phyloP scores from a whole-genome alignment of 2,888 invertebrate species.

The Eupsilia transversa region DNA sequence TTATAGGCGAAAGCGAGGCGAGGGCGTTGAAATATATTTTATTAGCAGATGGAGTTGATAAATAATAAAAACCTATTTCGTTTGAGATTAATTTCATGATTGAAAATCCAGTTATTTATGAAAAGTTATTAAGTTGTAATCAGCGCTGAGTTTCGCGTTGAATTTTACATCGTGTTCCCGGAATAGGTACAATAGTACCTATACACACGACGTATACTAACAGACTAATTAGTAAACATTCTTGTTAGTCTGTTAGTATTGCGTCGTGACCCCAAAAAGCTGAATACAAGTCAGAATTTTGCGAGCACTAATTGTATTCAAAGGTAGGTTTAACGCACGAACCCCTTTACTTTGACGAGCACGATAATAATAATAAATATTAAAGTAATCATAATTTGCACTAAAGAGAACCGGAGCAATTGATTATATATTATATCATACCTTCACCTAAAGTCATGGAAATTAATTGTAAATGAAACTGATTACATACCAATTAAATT shows the following conservation, averaged over 20 bases:
- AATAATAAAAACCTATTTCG: slow-evolving; percentile 2
- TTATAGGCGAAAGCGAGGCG: no score
- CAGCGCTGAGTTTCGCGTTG: slow-evolving; percentile 3
- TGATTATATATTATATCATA: background rate
- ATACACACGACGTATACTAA: background rate
- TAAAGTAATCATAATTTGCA: background rate
- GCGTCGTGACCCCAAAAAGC: background rate
- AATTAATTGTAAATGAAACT: no score
- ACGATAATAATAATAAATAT: background rate
- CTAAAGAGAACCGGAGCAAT: background rate
- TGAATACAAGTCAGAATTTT: background rate
- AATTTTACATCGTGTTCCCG: slow-evolving; percentile 5
- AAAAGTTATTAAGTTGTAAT: slow-evolving; percentile 36
- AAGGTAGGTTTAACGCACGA: background rate
- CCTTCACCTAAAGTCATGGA: background rate
- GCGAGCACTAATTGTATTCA: slow-evolving; percentile 34
- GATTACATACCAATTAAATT: background rate
- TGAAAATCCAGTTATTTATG: slow-evolving; percentile 19
- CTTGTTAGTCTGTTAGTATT: background rate
- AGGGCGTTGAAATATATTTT: slow-evolving; percentile 1
- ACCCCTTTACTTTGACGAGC: background rate
- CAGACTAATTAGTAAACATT: background rate
- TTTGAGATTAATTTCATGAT: no score
- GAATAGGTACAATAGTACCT: background rate
- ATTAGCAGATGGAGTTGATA: background rate